Conservation (phyloP, 2,113 vertebrate species). For the Alethe diademata region DNA sequence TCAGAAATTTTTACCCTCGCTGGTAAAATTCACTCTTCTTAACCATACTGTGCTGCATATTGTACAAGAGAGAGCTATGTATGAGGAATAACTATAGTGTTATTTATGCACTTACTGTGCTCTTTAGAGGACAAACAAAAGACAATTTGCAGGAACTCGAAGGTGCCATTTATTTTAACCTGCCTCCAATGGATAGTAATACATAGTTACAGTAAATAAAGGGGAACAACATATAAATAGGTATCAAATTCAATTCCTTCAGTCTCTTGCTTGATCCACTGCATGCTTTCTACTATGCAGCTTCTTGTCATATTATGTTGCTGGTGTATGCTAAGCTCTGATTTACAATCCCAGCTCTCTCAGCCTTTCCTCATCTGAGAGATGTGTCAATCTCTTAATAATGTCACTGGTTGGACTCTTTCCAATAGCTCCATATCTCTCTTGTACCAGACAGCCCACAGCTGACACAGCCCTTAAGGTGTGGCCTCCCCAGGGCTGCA, state of each 20-base stretch:
- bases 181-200: neutral
- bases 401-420: neutral
- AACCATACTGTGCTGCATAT: neutral
- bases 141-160: neutral
- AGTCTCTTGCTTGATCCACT: neutral
- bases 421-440: neutral
- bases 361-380: neutral
- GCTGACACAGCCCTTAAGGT: neutral
- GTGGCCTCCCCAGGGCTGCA: neutral
- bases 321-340: accelerated
- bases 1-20: neutral
- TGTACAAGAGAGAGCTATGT: neutral
- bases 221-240: neutral
- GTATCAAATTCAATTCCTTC: neutral
- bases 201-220: neutral
- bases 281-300: neutral
- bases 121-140: neutral
- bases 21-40: neutral
- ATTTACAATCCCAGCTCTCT: neutral
- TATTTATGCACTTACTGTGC: neutral
- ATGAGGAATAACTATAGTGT: neutral
- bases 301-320: neutral
- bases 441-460: neutral
- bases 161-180: neutral
- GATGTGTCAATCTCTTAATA: neutral